Base-by-base conservation (phyloP, 1,140 invertebrate genomes). In the Ceratina australensis region DNA sequence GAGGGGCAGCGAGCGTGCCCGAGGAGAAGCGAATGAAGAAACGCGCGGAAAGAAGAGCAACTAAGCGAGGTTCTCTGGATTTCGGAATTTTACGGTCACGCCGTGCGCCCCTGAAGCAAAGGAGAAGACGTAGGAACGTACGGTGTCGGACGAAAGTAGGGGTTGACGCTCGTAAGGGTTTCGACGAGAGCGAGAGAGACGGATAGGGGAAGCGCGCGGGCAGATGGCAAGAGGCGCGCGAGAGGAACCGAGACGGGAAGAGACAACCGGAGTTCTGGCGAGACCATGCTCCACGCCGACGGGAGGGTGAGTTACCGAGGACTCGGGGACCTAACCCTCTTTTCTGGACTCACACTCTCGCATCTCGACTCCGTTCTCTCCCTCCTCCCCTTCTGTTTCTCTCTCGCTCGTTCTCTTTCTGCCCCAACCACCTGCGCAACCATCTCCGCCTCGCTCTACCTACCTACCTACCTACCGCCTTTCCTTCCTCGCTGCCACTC, bases 281-380 rank as follows among this genome's bases (percentile, higher is more conserved):
- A 42, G 33, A 42, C 33, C 33, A 87, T 86, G 87, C 86, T 83
- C 61, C 71, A 71, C 82, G 67, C 73, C 77, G 81, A 67, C 64
- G 87, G 87, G 80, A 81, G 83, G 85, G 84, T 87, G 87, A 89
- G 87, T 88, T 89, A 87, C 87, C 87, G 89, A 89, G 87, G 87
- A 88, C 88, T 89, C 89, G 83, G 72, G 85, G 88, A 89, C 89
- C 87, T 88, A 89, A 90, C 88, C 90, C 89, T 90, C 90, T 90
- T 90, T 90, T 91, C 90, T 90, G 89, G 88, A 90, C 89, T 90
- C 90, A 89, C 88, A 90, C 90, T 87, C 89, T 85, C 81, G 87
- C 87, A 85, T 86, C 81, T 83, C 77, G 64, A 59, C 80, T 72
- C 77, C 24, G 50, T 15, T 54, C 52, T 18, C 33, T 42, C 8